Base-by-base conservation (phyloP, 2,888 invertebrate species). In the Hirtodrosophila confusa region DNA sequence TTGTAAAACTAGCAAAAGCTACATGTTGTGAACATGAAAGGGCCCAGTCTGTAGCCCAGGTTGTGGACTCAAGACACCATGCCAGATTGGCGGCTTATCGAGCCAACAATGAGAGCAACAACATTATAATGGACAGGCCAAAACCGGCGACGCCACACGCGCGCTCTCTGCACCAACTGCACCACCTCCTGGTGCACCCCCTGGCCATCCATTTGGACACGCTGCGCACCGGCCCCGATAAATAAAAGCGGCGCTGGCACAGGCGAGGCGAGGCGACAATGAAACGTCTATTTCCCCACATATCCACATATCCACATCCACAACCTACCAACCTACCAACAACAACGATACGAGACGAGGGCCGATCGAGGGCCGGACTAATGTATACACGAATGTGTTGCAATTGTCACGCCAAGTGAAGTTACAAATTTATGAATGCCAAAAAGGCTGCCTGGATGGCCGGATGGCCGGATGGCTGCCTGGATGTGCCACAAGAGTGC, bases 351-450 rank as follows among this genome's bases (percentile, higher is more conserved):
- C 31, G 8, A 9, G 40, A 35, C 66, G 64, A 62, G 60, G 61
- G 64, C 67, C 80, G 67, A 65, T 55, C 80, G 62, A 69, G 87
- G 73, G 83, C 84, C 65, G 84, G 83, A 74, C 75, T 89, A 88
- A 88, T 86, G 88, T 87, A 82, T 85, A 84, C 87, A 78, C 85
- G 84, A 86, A 87, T 88, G 84, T 89, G 88, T 82, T 80, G 90
- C 89, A 90, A 90, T 90, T 90, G 89, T 90, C 90, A 90, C 90
- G 90, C 88, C 88, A 88, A 88, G 89, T 88, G 88, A 88, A 86
- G 87, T 88, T 76, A 89, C 88, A 90, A 90, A 90, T 90, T 90
- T 90, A 90, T 90, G 90, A 90, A 90, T 90, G 88, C 88, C 89
- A 89, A 89, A 80, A 80, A 80, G 74, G 80, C 80, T 78, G 75